Percentiles rank a stretch among this genome's conserved stretches.
These are phyloP conservation scores for Nomada ferruginata DNA, from an alignment of 2,888 invertebrate genomes.

Conservation along the genomic window DNA sequence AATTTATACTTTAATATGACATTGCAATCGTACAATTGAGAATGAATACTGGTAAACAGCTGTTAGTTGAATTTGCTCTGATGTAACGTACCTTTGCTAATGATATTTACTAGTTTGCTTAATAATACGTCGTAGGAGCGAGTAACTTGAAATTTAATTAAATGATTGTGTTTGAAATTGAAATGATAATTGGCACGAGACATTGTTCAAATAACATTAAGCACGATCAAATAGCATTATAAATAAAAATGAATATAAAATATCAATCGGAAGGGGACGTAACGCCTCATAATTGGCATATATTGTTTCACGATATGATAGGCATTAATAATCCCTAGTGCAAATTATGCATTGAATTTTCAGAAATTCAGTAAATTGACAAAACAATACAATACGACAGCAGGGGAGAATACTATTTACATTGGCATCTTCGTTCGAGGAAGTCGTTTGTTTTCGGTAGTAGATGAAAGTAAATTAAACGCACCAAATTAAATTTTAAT, in stretches of 20 bases:
- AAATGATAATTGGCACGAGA: constrained; percentile 3
- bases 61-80: background rate
- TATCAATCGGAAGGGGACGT: too few species aligned
- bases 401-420: too few species aligned
- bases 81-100: background rate
- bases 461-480: background rate
- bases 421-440: background rate
- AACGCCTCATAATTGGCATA: background rate
- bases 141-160: background rate
- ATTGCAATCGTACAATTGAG: background rate
- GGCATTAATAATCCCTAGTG: too few species aligned
- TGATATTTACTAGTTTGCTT: constrained; percentile 8
- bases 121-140: too few species aligned
- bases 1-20: too few species aligned
- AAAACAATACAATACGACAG: background rate
- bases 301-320: background rate
- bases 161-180: background rate
- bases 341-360: background rate
- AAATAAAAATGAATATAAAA: too few species aligned
- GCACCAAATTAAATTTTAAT: background rate
- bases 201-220: background rate
- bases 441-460: background rate
- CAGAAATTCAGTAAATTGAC: background rate
- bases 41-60: background rate
- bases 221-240: background rate